Base-by-base conservation (phyloP, 1,140 invertebrate species). In the Capitella teleta region DNA sequence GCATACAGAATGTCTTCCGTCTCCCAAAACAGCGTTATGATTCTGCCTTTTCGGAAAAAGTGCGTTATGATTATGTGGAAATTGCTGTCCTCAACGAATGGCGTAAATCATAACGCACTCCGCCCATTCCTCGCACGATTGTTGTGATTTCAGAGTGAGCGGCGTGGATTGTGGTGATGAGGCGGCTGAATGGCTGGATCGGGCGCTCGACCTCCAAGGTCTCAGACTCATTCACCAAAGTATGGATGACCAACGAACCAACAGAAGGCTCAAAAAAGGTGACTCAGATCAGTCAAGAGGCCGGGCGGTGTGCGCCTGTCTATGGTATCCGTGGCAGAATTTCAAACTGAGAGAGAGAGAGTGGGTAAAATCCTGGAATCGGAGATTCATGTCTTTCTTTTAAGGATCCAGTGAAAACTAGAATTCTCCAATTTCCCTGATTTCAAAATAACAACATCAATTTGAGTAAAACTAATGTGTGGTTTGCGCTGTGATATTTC, bases 131-230 rank as follows among this genome's bases (percentile, higher is more conserved):
- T n/a, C n/a, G n/a, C n/a, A n/a, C n/a, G n/a, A n/a, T 41, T 41
- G 38, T 41, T 41, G 38, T 16, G 2, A 5, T 42, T 54, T 10
- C 28, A 70, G 67, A 53, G 76, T 93, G 0, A 72, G 81, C 58
- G 85, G 85, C 1, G 74, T 76, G 44, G 87, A 94, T 68, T 93
- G 87, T 72, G 91, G 91, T 2, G 76, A 82, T 28, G 53, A 47
- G 16, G 67, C 59, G 16, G 55, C 57, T 23, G 55, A 60, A n/a
- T 66, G 62, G 62, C 47, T 66, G 43, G 61, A 52, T 54, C 41
- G 59, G 25, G 63, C 54, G 23, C 49, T 67, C 18, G 43, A 53
- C 23, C 55, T 53, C 53, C 53, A 60, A 25, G 61, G 62, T 34
- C 61, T 59, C 54, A 44, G 64, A 28, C 53, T 67, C 26, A 51